These are phyloP conservation scores for Luperina testacea DNA, from an alignment of 2,888 invertebrate genomes.

Conservation along the genomic window DNA sequence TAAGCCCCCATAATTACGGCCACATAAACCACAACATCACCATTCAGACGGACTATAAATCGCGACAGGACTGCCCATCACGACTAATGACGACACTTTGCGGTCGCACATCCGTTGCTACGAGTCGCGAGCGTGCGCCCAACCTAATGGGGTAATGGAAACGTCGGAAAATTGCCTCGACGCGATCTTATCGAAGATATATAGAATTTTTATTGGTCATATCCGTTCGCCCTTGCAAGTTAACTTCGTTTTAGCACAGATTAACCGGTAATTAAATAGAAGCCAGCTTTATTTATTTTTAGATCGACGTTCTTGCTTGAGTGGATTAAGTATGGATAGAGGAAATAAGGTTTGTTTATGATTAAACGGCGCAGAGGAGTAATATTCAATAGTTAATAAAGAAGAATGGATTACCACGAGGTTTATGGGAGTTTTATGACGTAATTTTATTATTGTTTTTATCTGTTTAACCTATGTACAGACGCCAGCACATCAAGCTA, in stretches of 20 bases:
- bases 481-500: too few species aligned
- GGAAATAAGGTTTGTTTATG: slow-evolving; percentile 20
- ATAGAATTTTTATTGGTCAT: slow-evolving; percentile 60
- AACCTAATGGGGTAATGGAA: slow-evolving; percentile 58
- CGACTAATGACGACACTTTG: slow-evolving; percentile 56
- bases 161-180: slow-evolving; percentile 63
- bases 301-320: slow-evolving; percentile 25
- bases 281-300: slow-evolving; percentile 46
- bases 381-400: slow-evolving; percentile 37
- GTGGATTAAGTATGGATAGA: slow-evolving; percentile 33
- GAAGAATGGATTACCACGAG: background rate
- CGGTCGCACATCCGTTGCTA: slow-evolving; percentile 51
- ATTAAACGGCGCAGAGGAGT: background rate
- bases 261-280: slow-evolving; percentile 58
- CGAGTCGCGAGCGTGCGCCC: slow-evolving; percentile 40
- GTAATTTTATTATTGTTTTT: background rate
- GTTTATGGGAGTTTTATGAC: background rate
- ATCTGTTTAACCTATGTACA: background rate
- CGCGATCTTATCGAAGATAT: slow-evolving; percentile 54
- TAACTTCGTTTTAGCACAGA: slow-evolving; percentile 47
- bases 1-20: slow-evolving; percentile 10
- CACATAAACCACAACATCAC: slow-evolving; percentile 49
- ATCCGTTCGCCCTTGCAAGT: slow-evolving; percentile 43
- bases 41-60: slow-evolving; percentile 42
- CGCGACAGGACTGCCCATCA: slow-evolving; percentile 38